Base-by-base conservation (phyloP, 1,140 invertebrate species). In the Drosophila varians region DNA sequence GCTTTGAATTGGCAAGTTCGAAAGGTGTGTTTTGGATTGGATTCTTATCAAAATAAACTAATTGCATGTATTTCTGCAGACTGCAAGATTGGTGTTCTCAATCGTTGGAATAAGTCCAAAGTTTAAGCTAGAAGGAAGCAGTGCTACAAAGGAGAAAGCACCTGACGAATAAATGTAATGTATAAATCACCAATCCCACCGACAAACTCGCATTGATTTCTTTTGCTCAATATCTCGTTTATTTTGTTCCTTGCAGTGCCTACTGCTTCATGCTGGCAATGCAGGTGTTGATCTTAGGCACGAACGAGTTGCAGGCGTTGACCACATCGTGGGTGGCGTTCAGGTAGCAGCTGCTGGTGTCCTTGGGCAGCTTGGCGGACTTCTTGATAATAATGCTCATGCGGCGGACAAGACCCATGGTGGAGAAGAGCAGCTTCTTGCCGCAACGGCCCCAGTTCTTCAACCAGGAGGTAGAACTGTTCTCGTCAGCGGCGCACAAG, bases 331-430 rank as follows among this genome's bases (percentile, higher is more conserved):
- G 19, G 25, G 78, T 82, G 34, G 78, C 74, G 1, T 6, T 1
- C 7, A 54, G 0, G 7, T 43, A 82, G 58, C 78, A 82, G 42
- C 40, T 28, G 57, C 34, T 49, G 11, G 78, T 82, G 4, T 77
- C 34, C 2, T 36, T 3, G 8, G 74, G 77, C 54, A 83, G 26
- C 0, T 18, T 47, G 23, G 16, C 5, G 6, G 61, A 68, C 42
- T 53, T 54, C 1, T 82, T 57, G n/a, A 70, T 12, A 1, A 72
- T 51, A 1, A 3, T 1, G 43, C 49, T 86, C 19, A 86, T 36
- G 23, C 43, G 58, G 3, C 52, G 38, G 8, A 43, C 42, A 0
- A 87, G 1, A 1, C 11, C 7, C 47, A 65, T 48, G 18, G 42
- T 11, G n/a, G 58, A 31, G 11, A 6, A 55, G 8, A 68, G 48